These are phyloP conservation scores for Mola mola DNA, from an alignment of 2,113 vertebrate genomes.

Conservation along the genomic window DNA sequence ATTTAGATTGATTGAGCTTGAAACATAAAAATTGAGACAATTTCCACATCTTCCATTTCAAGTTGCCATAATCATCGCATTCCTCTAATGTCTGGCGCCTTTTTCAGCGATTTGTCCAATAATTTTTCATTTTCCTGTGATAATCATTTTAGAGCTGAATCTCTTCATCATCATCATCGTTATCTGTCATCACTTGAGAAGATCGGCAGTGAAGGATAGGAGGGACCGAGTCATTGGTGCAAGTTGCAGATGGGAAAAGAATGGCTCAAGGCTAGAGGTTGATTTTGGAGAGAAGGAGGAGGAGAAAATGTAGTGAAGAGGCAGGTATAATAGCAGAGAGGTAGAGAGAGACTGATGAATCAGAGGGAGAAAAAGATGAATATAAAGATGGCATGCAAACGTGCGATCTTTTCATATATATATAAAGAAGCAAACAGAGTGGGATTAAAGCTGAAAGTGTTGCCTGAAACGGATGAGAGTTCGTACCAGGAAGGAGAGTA, in stretches of 20 bases:
- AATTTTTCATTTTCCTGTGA: neutral
- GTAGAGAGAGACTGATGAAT: slow-evolving; percentile 38
- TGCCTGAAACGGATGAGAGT: slow-evolving; percentile 34
- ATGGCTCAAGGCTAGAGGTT: slow-evolving; percentile 48
- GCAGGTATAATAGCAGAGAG: slow-evolving; percentile 36
- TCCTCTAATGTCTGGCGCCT: neutral
- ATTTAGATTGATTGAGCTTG: neutral
- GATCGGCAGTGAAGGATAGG: slow-evolving; percentile 1
- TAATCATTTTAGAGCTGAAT: neutral
- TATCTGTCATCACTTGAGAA: slow-evolving; percentile 6
- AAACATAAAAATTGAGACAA: neutral
- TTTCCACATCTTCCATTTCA: neutral
- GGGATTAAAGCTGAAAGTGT: slow-evolving; percentile 27
- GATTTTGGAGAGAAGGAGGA: slow-evolving; percentile 52
- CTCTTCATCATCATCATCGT: slow-evolving; percentile 12
- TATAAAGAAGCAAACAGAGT: slow-evolving; percentile 4
- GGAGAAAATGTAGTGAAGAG: slow-evolving; percentile 39
- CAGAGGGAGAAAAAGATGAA: slow-evolving; percentile 31
- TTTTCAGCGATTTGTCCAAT: neutral
- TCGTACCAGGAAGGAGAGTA: slow-evolving; percentile 28
- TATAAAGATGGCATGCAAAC: slow-evolving; percentile 49
- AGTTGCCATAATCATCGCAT: slow-evolving; percentile 14
- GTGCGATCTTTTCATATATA: slow-evolving; percentile 29
- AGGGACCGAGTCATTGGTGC: slow-evolving; percentile 2
- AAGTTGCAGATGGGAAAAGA: slow-evolving; percentile 20